Percentiles rank a stretch among this genome's conserved stretches.
Evolutionary conservation across 37 sponge, comb jelly and placozoan genomes (phyloP).

Genomic region (Cladorhizidae sp.): DNA sequence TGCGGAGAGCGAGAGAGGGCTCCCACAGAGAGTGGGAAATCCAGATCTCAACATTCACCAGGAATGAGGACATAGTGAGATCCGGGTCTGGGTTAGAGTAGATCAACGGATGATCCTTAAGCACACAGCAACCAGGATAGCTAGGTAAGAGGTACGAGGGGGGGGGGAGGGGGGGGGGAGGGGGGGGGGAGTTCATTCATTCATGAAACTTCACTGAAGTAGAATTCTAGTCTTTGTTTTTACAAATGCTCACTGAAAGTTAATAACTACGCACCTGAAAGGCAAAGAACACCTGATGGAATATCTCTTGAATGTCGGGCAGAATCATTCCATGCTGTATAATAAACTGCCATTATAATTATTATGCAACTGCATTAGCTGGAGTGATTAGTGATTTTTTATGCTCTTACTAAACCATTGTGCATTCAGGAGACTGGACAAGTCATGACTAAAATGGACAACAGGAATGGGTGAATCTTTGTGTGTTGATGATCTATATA

Average conservation of each 20-base stretch:
- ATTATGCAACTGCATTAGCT: too few relatives aligned
- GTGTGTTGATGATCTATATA: too few relatives aligned
- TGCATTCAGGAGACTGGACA: too few relatives aligned
- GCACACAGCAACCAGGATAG: conserved; percentile 82
- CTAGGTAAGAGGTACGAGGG: conserved; percentile 24
- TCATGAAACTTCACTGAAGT: conserved; percentile 43
- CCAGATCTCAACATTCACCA: conserved; percentile 47
- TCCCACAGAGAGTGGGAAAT: conserved; percentile 62
- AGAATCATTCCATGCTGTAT: conserved; percentile 76
- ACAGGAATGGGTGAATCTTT: too few relatives aligned
- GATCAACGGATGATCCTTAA: conserved; percentile 33
- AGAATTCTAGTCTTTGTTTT: conserved; percentile 30
- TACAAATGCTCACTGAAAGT: too few relatives aligned
- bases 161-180: too few relatives aligned
- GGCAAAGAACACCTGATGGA: conserved; percentile 72
- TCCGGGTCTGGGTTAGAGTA: conserved; percentile 40
- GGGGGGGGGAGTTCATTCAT: too few relatives aligned
- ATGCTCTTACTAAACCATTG: too few relatives aligned
- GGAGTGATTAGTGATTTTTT: too few relatives aligned
- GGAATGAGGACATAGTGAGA: conserved; percentile 23
- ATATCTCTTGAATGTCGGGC: conserved; percentile 60
- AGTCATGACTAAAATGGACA: too few relatives aligned
- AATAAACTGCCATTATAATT: too few relatives aligned
- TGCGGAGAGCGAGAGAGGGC: conserved; percentile 18
- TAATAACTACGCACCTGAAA: too few relatives aligned